These are phyloP conservation scores for Agrochola circellaris DNA, from an alignment of 2,888 invertebrate species.

Conservation along the genomic window DNA sequence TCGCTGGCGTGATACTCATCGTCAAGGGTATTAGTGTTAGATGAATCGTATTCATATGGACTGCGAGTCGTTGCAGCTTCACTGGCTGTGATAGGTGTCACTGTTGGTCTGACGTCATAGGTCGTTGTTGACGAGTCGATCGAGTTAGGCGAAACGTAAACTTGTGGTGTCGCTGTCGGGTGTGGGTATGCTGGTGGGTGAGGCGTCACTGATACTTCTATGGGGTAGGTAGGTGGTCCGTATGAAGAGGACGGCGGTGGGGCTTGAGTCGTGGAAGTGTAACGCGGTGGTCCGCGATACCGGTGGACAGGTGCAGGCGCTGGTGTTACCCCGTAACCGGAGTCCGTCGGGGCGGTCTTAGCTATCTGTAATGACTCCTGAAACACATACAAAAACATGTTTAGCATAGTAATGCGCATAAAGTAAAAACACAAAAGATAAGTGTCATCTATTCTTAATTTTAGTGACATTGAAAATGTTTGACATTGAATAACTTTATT, in stretches of 20 bases:
- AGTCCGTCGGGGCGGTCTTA: slow-evolving; percentile 93
- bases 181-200: slow-evolving; percentile 76
- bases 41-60: slow-evolving; percentile 83
- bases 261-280: slow-evolving; percentile 77
- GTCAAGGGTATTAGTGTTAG: slow-evolving; percentile 85
- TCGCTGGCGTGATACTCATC: slow-evolving; percentile 81
- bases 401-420: not conserved
- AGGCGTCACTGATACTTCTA: slow-evolving; percentile 81
- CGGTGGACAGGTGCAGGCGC: slow-evolving; percentile 84
- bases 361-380: slow-evolving; percentile 93
- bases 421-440: slow-evolving; percentile 1
- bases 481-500: not conserved
- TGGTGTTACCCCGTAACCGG: slow-evolving; percentile 92
- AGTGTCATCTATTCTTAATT: not conserved
- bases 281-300: slow-evolving; percentile 78
- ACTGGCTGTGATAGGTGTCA: slow-evolving; percentile 83
- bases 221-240: slow-evolving; percentile 76
- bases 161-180: slow-evolving; percentile 83
- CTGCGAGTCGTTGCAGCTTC: slow-evolving; percentile 83
- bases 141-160: slow-evolving; percentile 87
- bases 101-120: slow-evolving; percentile 85
- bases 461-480: not conserved
- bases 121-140: slow-evolving; percentile 82
- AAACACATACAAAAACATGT: slow-evolving; percentile 61
- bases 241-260: slow-evolving; percentile 67